phyloP scores from a whole-genome alignment of 2,113 vertebrate genomes.

The Suricata suricatta region DNA sequence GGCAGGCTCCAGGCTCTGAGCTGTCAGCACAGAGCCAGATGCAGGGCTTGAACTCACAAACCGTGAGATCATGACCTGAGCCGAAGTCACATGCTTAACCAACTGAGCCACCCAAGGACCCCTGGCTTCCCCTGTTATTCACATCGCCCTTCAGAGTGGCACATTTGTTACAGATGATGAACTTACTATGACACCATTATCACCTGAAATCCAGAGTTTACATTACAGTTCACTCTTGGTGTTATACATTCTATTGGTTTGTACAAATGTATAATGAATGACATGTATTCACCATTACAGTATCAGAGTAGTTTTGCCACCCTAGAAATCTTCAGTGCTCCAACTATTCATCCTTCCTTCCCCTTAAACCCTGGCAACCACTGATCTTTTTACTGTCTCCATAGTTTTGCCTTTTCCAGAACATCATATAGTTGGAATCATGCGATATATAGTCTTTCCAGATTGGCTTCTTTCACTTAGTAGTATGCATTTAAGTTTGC shows the following conservation, averaged over 20 bases:
- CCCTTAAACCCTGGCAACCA: background rate
- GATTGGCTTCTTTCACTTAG: background rate
- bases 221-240: background rate
- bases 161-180: background rate
- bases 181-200: background rate
- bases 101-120: background rate
- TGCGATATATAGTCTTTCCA: background rate
- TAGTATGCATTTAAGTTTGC: background rate
- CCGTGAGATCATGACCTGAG: too few relatives aligned
- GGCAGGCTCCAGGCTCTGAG: too few relatives aligned
- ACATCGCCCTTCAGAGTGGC: background rate
- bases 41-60: too few relatives aligned
- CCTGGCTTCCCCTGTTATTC: background rate
- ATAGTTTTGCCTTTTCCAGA: background rate
- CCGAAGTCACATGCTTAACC: too few relatives aligned
- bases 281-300: background rate
- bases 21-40: too few relatives aligned
- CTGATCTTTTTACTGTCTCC: background rate
- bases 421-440: background rate
- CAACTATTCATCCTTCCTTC: background rate
- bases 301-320: background rate
- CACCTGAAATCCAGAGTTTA: background rate
- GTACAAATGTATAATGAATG: background rate
- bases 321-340: background rate
- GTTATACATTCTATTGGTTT: background rate